phyloP scores from a whole-genome alignment of 1,140 invertebrate species.

The Ostrea denselamellosa region DNA sequence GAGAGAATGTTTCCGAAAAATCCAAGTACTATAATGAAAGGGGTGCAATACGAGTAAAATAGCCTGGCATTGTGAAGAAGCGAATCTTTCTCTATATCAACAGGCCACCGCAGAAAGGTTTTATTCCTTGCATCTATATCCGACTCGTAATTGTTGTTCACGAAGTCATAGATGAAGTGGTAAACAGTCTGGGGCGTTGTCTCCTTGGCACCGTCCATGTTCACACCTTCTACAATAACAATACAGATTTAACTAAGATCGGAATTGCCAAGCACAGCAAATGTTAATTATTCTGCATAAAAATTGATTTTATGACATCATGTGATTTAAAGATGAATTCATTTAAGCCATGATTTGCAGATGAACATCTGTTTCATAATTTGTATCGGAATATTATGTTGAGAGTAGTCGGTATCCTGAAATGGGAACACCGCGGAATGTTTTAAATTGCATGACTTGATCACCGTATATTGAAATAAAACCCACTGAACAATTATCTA shows the following conservation, averaged over 20 bases:
- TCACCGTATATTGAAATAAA: too few species aligned
- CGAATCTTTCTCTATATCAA: background rate
- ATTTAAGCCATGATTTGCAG: background rate
- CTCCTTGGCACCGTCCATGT: too few species aligned
- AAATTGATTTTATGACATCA: background rate
- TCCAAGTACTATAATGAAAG: constrained; percentile 66
- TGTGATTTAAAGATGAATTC: background rate
- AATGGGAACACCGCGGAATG: too few species aligned
- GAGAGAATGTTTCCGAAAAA: constrained; percentile 71
- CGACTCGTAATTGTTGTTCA: constrained; percentile 43
- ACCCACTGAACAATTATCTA: too few species aligned
- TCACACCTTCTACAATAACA: background rate
- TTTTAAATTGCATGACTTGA: too few species aligned
- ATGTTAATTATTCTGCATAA: background rate
- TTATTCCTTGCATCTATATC: background rate
- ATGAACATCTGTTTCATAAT: constrained; percentile 54
- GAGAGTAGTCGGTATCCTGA: background rate
- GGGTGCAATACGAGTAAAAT: constrained; percentile 68
- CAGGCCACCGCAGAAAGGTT: background rate
- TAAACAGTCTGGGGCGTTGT: background rate
- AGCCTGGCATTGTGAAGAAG: constrained; percentile 41
- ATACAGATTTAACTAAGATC: background rate
- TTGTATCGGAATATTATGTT: background rate
- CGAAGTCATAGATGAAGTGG: background rate
- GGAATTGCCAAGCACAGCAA: background rate